Evolutionary conservation across 2,797 vertebrate species (phyloP).

Genomic region (Aselliscus stoliczkanus): DNA sequence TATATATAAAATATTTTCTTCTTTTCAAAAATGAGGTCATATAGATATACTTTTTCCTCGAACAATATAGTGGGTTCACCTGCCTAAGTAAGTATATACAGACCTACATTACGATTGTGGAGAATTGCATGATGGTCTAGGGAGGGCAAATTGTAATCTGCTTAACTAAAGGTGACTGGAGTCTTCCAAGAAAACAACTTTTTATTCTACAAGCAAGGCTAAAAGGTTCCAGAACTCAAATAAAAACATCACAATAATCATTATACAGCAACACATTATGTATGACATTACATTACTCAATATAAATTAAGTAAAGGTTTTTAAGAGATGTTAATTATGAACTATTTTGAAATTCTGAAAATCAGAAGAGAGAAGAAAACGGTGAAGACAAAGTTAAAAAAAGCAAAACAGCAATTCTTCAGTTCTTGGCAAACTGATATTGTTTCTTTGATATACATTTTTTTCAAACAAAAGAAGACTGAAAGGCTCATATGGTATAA

Average conservation of each 20-base stretch:
- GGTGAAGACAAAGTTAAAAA: neutral
- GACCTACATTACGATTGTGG: neutral
- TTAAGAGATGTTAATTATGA: neutral
- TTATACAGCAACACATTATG: neutral
- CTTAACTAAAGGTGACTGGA: neutral
- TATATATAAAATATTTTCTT: neutral
- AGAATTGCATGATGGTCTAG: neutral
- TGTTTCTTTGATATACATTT: neutral
- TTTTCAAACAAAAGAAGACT: neutral
- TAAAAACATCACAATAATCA: neutral
- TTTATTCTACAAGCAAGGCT: neutral
- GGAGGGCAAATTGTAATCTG: neutral
- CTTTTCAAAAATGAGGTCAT: neutral
- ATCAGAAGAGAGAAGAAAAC: neutral
- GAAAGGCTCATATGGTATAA: neutral
- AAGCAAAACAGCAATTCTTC: neutral
- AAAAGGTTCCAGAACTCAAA: neutral
- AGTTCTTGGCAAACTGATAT: neutral
- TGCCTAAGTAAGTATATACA: neutral
- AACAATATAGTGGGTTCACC: neutral
- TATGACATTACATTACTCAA: neutral
- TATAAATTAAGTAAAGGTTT: neutral
- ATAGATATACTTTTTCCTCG: neutral
- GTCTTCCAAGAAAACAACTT: neutral
- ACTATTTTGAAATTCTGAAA: neutral